Evolutionary conservation across 2,888 invertebrate genomes (phyloP), one percentile per base, ranked within the genome.

Genomic region (Thereva unica): DNA sequence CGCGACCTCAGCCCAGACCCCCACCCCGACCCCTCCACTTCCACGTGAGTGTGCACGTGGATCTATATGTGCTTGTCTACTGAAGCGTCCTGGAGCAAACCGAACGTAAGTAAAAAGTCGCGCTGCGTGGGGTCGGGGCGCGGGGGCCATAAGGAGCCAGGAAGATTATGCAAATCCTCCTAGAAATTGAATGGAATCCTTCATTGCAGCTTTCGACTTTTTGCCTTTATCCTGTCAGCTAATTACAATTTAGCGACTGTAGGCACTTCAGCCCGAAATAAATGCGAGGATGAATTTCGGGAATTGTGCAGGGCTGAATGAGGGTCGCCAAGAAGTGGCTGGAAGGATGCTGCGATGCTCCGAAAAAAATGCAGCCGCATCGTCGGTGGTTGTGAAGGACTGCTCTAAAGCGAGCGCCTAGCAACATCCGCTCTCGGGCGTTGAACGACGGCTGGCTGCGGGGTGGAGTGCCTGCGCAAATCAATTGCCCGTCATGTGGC

Each of bases 21-120:
- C n/a, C 6, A 53, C 3, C 40, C 6, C 7, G 53, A 5, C 37
- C 10, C 10, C n/a, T 38, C 23, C 37, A 54, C 9, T 10, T 45
- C 35, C 64, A 64, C 64, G 54, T 64, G 54, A 53, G 37, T 55
- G 41, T 64, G 55, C 64, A 64, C 64, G 64, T 64, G 64, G 47
- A 50, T 61, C 61, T 50, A 50, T 61, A 61, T 41, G 47, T 54
- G 53, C 8, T 10, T 38, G 34, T 9, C 34, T 23, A 6, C 34
- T 12, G 55, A 8, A 9, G 49, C 12, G 4, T 42, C 40, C 41
- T 41, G 4, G 7, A 10, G 38, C 37, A 23, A 23, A 23, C 23
- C 23, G n/a, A 38, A 8, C 52, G 12, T 10, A 34, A 9, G 52
- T 6, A 35, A 52, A 23, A 35, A 52, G 34, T 10, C 10, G n/a